Conservation (phyloP, 2,113 vertebrate species). For the Strigops habroptila region DNA sequence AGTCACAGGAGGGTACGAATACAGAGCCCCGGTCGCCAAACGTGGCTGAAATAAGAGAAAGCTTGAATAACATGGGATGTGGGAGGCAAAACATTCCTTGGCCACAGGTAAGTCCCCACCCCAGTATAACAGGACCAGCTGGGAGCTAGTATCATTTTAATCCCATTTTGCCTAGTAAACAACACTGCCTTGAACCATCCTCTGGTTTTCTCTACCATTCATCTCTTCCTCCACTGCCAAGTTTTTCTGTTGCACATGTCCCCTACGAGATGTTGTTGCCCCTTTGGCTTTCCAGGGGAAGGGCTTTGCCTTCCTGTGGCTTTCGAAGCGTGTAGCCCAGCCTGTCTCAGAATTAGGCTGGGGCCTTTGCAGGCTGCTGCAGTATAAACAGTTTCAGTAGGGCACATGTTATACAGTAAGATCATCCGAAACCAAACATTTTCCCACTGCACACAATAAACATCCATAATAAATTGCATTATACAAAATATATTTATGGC, state of each 20-base stretch:
- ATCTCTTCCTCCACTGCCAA: neutral
- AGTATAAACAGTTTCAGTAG: conserved; percentile 43
- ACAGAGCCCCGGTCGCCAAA: neutral
- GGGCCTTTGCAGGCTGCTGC: neutral
- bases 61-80: neutral
- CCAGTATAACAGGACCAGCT: neutral
- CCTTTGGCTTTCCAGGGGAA: conserved; percentile 1
- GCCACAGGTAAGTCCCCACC: neutral
- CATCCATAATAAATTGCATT: conserved; percentile 68
- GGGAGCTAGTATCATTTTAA: neutral
- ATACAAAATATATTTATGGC: conserved; percentile 69
- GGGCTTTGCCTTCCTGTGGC: conserved; percentile 20
- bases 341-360: neutral
- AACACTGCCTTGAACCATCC: neutral
- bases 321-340: neutral
- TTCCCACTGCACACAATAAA: conserved; percentile 64
- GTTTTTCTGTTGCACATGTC: neutral
- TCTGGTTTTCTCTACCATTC: neutral
- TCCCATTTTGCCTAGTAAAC: neutral
- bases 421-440: conserved; percentile 50
- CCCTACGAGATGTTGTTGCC: neutral
- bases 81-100: neutral
- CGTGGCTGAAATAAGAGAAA: neutral
- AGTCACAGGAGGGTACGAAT: neutral
- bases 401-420: conserved; percentile 19